A percentile compares a stretch with the other conserved stretches of the same genome.
Evolutionary conservation across 2,888 invertebrate species (phyloP).

Genomic region (Tetropium fuscum): DNA sequence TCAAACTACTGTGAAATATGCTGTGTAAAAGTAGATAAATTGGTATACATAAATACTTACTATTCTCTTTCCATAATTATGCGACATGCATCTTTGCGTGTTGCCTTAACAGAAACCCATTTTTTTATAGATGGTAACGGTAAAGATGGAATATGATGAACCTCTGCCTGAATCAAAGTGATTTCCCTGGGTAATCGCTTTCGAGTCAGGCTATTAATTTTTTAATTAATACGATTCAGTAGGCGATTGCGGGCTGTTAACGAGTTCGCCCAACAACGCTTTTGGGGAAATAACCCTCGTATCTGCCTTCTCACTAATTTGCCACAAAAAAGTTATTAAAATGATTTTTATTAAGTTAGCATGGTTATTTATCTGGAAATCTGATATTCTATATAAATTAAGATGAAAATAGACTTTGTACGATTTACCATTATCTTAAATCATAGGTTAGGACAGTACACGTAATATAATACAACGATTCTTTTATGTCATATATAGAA

Average conservation of each 20-base stretch:
- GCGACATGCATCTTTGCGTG: no score
- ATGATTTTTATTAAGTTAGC: slow-evolving; percentile 10
- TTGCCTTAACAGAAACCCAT: no score
- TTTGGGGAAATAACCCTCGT: slow-evolving; percentile 23
- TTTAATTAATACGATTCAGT: slow-evolving; percentile 19
- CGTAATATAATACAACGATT: no score
- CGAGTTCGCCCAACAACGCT: slow-evolving; percentile 22
- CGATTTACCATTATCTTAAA: no score
- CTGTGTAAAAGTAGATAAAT: no score
- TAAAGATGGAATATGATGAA: background rate
- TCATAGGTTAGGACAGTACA: no score
- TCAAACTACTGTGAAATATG: no score
- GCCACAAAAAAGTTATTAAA: slow-evolving; percentile 18
- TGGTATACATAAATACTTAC: no score
- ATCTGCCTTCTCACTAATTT: slow-evolving; percentile 16
- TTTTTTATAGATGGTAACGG: background rate
- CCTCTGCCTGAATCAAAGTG: slow-evolving; percentile 14
- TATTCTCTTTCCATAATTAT: no score
- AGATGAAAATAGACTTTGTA: no score
- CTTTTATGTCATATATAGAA: no score
- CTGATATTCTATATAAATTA: no score
- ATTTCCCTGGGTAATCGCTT: slow-evolving; percentile 19
- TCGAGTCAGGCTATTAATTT: slow-evolving; percentile 16
- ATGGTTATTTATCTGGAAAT: slow-evolving; percentile 23
- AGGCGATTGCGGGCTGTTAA: slow-evolving; percentile 11